Percentiles rank a stretch among this genome's conserved stretches.
Conservation (phyloP, 2,113 vertebrate genomes). For the Xyrauchen texanus region DNA sequence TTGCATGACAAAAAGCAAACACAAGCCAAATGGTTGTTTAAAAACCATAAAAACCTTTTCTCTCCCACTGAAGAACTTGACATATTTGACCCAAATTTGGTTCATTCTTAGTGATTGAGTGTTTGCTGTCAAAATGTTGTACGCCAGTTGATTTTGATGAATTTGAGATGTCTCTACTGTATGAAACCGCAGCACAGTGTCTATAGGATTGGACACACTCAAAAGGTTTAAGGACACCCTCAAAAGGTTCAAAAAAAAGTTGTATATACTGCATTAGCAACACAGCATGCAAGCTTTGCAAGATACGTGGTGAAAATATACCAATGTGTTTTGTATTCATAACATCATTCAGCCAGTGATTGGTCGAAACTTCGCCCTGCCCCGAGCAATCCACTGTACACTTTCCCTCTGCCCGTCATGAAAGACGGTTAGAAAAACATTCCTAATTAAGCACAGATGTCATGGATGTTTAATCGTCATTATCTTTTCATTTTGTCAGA, state of each 20-base stretch:
- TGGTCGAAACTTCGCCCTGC: conserved; percentile 32
- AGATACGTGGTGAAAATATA: conserved; percentile 12
- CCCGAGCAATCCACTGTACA: conserved; percentile 14
- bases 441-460: conserved; percentile 69
- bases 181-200: conserved; percentile 28
- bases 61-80: conserved; percentile 30
- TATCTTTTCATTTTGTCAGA: conserved; percentile 93
- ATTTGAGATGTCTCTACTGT: conserved; percentile 22
- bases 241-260: conserved; percentile 28
- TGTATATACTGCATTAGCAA: conserved; percentile 12
- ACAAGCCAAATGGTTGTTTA: not conserved
- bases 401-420: conserved; percentile 52
- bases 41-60: conserved; percentile 29
- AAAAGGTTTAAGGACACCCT: conserved; percentile 36
- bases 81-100: conserved; percentile 46
- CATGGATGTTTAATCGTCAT: conserved; percentile 77
- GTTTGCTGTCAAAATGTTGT: conserved; percentile 48
- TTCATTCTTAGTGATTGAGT: conserved; percentile 49
- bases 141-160: conserved; percentile 48
- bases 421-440: conserved; percentile 62
- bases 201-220: not conserved
- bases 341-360: conserved; percentile 16
- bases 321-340: conserved; percentile 35
- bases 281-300: not conserved
- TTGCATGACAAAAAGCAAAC: not conserved